Evolutionary conservation across 2,113 vertebrate species (phyloP), one percentile per base, ranked within the genome.

Genomic region (Hyaena hyaena): DNA sequence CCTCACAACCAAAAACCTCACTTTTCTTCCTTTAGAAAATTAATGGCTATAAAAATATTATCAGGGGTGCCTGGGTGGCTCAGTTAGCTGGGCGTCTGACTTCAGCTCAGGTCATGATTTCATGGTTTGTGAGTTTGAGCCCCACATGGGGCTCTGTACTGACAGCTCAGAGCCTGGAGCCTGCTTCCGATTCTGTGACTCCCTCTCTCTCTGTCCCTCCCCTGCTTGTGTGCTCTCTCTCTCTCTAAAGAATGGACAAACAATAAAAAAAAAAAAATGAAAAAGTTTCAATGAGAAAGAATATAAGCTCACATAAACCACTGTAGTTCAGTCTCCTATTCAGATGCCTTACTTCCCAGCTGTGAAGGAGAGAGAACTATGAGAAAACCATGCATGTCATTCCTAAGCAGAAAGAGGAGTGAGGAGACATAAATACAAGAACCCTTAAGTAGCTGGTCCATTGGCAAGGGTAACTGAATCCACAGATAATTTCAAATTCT

Each of bases 1-100:
- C 17, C 79, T 77, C 26, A 82, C 58, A 88, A 84, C 24, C 28
- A 92, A 97, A 86, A 90, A 65, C 6, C 50, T 89, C 14, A 87
- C 48, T 94, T 90, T 80, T 86, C 16, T 58, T 76, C 55, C 55
- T 88, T 68, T 31, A 63, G 63, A 6, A 86, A 90, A 71, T 96
- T 82, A 87, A 87, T 1, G 82, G 10, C 26, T 89, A 48, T 19
- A 74, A 58, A 86, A 15, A 39, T 39, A 39, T 39, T 39, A 39
- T 39, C 39, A 39, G 39, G 39, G 39, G 39, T 39, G 39, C 39
- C 39, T 39, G 39, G 39, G 39, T 39, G 39, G 39, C 39, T 39
- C 39, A 39, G 39, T 39, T 39, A 39, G 39, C 39, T 39, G 39
- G 39, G 39, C 39, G 4, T 39, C 39, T 39, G 39, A 39, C 39